phyloP scores from a whole-genome alignment of 2,113 vertebrate genomes.

The Mesitornis unicolor region DNA sequence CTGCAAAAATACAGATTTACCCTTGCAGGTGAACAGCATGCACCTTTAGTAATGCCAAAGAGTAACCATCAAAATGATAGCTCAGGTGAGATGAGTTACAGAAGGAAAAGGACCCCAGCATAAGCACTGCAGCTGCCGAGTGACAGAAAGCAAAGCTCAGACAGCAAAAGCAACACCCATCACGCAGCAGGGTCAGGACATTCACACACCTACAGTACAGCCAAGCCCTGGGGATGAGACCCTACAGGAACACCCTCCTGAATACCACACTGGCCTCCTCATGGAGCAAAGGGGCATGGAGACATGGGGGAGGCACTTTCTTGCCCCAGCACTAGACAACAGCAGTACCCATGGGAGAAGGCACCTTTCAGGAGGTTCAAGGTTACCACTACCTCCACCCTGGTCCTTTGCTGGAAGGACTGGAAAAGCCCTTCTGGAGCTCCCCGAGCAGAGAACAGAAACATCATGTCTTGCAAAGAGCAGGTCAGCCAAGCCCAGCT shows the following conservation, averaged over 20 bases:
- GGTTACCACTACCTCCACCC: neutral
- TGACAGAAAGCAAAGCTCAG: neutral
- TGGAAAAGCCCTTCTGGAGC: neutral
- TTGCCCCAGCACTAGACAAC: neutral
- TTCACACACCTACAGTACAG: neutral
- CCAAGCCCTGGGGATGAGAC: neutral
- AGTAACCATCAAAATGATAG: neutral
- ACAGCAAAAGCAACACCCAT: neutral
- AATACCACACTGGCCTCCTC: accelerated
- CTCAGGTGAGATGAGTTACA: neutral
- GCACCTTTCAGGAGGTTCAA: neutral
- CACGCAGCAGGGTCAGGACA: neutral
- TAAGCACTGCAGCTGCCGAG: neutral
- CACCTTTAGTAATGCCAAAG: neutral
- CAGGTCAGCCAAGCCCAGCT: neutral
- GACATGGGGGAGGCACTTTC: neutral
- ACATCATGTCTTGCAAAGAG: neutral
- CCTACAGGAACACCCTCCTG: neutral
- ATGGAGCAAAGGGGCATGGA: neutral
- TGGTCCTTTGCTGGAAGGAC: neutral
- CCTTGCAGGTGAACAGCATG: accelerated
- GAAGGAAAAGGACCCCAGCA: neutral
- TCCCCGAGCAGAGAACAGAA: neutral
- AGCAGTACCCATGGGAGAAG: neutral
- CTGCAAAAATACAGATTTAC: neutral